Evolutionary conservation across 2,797 vertebrate genomes (phyloP).

Genomic region (Microctenopoma stevenorrisi): DNA sequence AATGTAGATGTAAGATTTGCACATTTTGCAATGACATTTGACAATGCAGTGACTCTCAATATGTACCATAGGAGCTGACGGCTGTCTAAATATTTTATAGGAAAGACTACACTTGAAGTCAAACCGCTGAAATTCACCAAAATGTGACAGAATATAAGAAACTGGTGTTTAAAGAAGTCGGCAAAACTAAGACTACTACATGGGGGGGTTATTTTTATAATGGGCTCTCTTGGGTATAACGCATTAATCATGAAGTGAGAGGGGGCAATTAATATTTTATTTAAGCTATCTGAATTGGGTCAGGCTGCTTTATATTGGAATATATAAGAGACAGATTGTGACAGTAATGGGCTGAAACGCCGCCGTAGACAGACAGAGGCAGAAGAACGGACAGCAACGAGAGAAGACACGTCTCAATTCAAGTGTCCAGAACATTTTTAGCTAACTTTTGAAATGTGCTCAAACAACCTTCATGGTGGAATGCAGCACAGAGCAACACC

Average conservation of each 20-base stretch:
- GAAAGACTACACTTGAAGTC: no score
- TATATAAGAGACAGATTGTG: slow-evolving; percentile 36
- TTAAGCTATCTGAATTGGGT: slow-evolving; percentile 60
- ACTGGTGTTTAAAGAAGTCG: not conserved
- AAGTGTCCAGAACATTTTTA: not conserved
- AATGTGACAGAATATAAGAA: slow-evolving; percentile 8
- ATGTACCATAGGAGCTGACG: not conserved
- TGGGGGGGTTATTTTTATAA: slow-evolving; percentile 54
- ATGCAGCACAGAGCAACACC: no score
- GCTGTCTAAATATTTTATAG: no score
- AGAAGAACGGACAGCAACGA: not conserved
- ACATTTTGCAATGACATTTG: no score
- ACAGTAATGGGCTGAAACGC: slow-evolving; percentile 49
- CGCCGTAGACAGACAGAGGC: slow-evolving; percentile 4
- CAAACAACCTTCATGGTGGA: no score
- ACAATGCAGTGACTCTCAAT: no score
- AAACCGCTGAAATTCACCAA: not conserved
- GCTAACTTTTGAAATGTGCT: slow-evolving; percentile 27
- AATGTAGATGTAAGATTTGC: no score
- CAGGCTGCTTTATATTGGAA: slow-evolving; percentile 51
- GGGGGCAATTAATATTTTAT: slow-evolving; percentile 66
- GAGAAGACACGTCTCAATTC: slow-evolving; percentile 5
- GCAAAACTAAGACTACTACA: slow-evolving; percentile 9
- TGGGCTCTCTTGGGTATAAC: slow-evolving; percentile 58
- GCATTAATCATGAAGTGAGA: slow-evolving; percentile 58